phyloP scores from a whole-genome alignment of 2,113 vertebrate species.

The Plecotus auritus region DNA sequence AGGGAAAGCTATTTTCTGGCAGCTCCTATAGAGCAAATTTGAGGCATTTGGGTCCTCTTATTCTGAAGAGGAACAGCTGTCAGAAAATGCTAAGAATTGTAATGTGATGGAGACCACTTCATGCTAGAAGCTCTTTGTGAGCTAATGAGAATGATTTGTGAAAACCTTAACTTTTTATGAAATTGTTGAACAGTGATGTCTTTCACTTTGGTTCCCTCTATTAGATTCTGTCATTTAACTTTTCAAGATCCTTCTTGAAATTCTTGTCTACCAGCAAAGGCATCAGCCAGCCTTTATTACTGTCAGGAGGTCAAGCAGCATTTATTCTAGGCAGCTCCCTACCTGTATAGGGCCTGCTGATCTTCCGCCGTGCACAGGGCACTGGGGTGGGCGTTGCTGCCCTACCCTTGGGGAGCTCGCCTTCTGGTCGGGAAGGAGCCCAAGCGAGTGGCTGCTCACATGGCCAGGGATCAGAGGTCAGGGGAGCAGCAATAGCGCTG shows the following conservation, averaged over 20 bases:
- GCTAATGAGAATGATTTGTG: not conserved
- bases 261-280: not conserved
- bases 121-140: not conserved
- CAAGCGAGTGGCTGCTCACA: not conserved
- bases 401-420: not conserved
- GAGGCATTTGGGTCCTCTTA: not conserved
- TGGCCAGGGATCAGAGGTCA: not conserved
- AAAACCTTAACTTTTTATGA: not conserved
- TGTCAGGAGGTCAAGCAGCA: not conserved
- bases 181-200: not conserved
- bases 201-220: not conserved
- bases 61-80: constrained; percentile 20
- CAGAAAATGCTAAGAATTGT: constrained; percentile 44
- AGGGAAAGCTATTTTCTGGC: constrained; percentile 43
- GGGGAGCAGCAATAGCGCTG: not conserved
- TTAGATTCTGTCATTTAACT: constrained; percentile 3
- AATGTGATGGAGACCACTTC: not conserved
- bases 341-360: not conserved
- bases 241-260: not conserved
- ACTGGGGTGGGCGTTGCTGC: not conserved
- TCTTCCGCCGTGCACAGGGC: not conserved
- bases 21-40: not conserved
- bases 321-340: not conserved
- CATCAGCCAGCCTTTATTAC: not conserved
- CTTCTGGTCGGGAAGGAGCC: not conserved